A percentile compares a stretch with the other conserved stretches of the same genome.
Evolutionary conservation across 2,113 vertebrate genomes (phyloP).

Genomic region (Vulpes vulpes): DNA sequence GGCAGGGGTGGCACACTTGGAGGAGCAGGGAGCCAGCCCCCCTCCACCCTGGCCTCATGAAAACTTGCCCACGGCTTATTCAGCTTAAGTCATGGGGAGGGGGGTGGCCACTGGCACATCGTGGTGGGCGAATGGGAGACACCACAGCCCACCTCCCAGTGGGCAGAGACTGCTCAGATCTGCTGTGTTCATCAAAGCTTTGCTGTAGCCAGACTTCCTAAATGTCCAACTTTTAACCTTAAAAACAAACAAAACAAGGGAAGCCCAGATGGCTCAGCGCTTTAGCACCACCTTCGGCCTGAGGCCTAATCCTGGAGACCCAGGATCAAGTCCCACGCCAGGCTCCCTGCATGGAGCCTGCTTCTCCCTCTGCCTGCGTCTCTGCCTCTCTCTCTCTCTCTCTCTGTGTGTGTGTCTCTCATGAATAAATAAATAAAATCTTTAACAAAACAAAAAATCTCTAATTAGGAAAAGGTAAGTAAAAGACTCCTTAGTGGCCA

Average conservation of each 20-base stretch:
- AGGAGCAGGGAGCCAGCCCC: not conserved
- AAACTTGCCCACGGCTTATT: not conserved
- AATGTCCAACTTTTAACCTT: not conserved
- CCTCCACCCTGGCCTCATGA: not conserved
- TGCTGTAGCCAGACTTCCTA: not conserved
- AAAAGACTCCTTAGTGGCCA: not conserved
- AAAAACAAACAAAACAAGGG: not conserved
- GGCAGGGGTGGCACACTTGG: rapidly evolving
- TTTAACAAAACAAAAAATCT: not conserved
- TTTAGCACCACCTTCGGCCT: no score
- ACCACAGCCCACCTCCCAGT: rapidly evolving
- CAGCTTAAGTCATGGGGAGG: not conserved
- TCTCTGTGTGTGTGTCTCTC: no score
- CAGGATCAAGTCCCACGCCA: no score
- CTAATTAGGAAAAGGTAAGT: not conserved
- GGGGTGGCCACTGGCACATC: rapidly evolving
- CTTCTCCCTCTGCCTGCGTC: no score
- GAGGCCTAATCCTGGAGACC: no score
- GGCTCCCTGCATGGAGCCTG: no score
- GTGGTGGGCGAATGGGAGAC: rapidly evolving
- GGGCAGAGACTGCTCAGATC: rapidly evolving
- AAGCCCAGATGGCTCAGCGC: no score
- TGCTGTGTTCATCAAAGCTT: not conserved
- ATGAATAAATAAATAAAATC: no score
- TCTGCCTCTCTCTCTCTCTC: no score